Evolutionary conservation across 2,113 vertebrate genomes (phyloP).

Genomic region (Tor tambroides): DNA sequence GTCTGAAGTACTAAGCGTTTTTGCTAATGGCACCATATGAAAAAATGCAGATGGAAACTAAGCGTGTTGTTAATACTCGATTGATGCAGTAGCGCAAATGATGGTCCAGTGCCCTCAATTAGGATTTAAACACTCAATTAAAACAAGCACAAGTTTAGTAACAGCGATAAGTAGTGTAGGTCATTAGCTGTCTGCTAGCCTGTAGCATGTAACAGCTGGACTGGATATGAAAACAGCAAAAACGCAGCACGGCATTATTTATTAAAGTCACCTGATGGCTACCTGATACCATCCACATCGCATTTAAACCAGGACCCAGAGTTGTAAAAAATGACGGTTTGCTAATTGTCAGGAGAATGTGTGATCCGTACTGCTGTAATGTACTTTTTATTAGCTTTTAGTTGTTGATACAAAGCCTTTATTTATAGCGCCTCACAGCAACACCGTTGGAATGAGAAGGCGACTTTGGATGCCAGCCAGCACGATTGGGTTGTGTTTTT

Average conservation of each 20-base stretch:
- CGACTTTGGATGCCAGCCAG: background rate
- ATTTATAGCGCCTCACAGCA: background rate
- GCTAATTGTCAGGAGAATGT: constrained; percentile 74
- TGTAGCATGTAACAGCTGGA: constrained; percentile 11
- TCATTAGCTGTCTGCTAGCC: background rate
- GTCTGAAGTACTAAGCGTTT: background rate
- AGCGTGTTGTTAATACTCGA: background rate
- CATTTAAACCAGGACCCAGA: constrained; percentile 60
- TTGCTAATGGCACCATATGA: background rate
- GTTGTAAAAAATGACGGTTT: constrained; percentile 65
- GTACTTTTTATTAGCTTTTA: constrained; percentile 73
- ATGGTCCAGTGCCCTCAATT: constrained; percentile 18
- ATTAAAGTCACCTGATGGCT: background rate
- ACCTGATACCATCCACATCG: background rate
- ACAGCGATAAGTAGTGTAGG: background rate
- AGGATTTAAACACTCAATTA: constrained; percentile 12
- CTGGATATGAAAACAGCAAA: background rate
- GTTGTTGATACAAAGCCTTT: background rate
- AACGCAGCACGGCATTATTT: background rate
- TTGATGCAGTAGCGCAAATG: background rate
- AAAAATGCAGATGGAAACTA: background rate
- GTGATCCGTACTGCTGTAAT: constrained; percentile 73
- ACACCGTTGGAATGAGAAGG: background rate
- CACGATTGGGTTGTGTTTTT: background rate
- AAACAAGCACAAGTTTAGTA: constrained; percentile 1